Evolutionary conservation across 2,888 invertebrate genomes (phyloP).

Genomic region (Nematopogon swammerdamellus): DNA sequence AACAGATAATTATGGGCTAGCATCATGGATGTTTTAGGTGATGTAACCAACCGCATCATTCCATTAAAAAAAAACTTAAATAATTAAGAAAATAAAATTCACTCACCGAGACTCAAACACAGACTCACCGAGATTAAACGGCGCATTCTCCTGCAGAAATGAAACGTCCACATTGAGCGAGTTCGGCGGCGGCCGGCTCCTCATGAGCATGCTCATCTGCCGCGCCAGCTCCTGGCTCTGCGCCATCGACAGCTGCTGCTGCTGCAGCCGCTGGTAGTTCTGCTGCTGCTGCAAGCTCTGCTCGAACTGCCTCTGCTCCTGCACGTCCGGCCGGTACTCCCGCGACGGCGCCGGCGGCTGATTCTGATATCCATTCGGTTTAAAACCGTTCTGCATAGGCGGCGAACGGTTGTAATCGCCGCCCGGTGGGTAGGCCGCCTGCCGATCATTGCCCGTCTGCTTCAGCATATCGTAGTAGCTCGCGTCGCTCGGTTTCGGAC

Average conservation of each 20-base stretch:
- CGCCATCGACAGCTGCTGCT: conserved; percentile 31
- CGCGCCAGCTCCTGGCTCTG: conserved; percentile 43
- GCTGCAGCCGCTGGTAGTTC: conserved; percentile 13
- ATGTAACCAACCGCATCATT: no score
- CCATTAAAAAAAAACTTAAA: no score
- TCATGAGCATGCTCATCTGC: conserved; percentile 42
- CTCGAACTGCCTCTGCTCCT: conserved; percentile 30
- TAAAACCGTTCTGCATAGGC: conserved; percentile 24
- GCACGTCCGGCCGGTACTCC: conserved; percentile 22
- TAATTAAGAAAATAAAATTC: no score
- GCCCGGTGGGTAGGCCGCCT: conserved; percentile 26
- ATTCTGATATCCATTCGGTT: conserved; percentile 38
- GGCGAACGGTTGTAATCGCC: conserved; percentile 26
- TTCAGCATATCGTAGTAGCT: conserved; percentile 28
- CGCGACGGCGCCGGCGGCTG: conserved; percentile 29
- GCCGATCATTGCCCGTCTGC: neutral
- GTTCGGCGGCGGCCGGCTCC: conserved; percentile 39
- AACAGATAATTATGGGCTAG: no score
- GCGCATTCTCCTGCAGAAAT: conserved; percentile 40
- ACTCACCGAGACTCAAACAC: conserved; percentile 4
- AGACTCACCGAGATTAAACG: conserved; percentile 40
- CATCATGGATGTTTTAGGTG: no score
- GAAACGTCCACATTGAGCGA: conserved; percentile 44
- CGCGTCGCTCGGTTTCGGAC: conserved; percentile 24
- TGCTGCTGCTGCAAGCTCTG: conserved; percentile 24